Base-by-base conservation (phyloP, 2,797 vertebrate species). In the Atherinosoma microstoma region DNA sequence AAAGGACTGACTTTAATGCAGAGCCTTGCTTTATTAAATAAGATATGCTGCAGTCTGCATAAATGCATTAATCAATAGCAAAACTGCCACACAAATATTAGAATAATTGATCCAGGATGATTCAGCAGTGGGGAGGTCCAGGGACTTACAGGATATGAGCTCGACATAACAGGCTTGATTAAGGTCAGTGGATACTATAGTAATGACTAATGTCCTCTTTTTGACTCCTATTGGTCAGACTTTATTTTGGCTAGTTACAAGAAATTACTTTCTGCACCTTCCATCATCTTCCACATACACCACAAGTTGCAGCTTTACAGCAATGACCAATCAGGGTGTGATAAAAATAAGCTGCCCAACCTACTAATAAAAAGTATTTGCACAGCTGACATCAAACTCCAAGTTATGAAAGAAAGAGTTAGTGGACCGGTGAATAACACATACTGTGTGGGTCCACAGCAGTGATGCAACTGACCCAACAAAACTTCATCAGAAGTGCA, bases 1-100 rank as follows among this genome's bases (percentile, higher is more conserved):
- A 87, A 89, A 80, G 7, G 18, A 80, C 84, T 87, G 88, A 91
- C 92, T 90, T 79, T 85, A 89, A 93, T 84, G 73, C 88, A 88
- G 72, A 80, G 78, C 65, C 79, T 75, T 35, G 67, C 78, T 82
- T 90, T 90, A 92, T 93, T 91, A 89, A 93, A 92, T 88, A 91
- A 88, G 83, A 91, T 89, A 89, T 88, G 88, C 88, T 73, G 79
- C 87, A 86, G 83, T 89, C 87, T 86, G 88, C 90, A 92, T 91
- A 91, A 91, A 92, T 88, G 74, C 83, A 84, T 86, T 83, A 87
- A 92, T 94, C 90, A 72, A 94, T 91, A 83, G 36, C 58, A 89
- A 88, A 93, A 88, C 80, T 89, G 88, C 84, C 90, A 92, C 82
- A 90, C 78, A 92, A 90, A 91, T 91, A 94, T 88, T 91, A 92